phyloP scores from a whole-genome alignment of 2,888 invertebrate genomes.

The Physocephala rufipes region DNA sequence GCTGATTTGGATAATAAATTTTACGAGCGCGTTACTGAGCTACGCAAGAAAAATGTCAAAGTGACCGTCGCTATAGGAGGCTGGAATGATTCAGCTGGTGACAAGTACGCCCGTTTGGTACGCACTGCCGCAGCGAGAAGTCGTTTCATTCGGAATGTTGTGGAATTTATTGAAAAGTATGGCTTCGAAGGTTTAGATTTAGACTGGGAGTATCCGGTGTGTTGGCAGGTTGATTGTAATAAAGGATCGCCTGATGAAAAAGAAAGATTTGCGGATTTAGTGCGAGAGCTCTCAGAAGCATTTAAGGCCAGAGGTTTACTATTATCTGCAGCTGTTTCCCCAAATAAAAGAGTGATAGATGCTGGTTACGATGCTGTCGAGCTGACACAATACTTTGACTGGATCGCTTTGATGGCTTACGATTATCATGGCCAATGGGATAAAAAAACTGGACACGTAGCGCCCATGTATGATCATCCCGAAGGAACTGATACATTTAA shows the following conservation, averaged over 20 bases:
- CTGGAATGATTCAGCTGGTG: constrained; percentile 93
- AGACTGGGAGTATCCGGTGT: constrained; percentile 95
- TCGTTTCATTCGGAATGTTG: constrained; percentile 77
- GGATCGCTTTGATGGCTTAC: constrained; percentile 92
- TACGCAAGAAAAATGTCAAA: constrained; percentile 78
- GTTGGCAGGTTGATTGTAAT: constrained; percentile 89
- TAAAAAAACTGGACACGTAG: constrained; percentile 87
- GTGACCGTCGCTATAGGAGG: constrained; percentile 90
- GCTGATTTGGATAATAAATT: constrained; percentile 91
- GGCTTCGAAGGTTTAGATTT: constrained; percentile 91
- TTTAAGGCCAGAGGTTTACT: constrained; percentile 78
- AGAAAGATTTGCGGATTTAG: constrained; percentile 77
- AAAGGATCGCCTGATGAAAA: constrained; percentile 86
- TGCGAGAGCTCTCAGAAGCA: constrained; percentile 76
- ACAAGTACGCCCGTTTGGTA: constrained; percentile 86
- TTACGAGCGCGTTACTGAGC: constrained; percentile 83
- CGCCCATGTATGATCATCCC: constrained; percentile 84
- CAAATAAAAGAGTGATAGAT: constrained; percentile 83
- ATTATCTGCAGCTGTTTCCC: constrained; percentile 86
- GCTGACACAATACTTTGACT: constrained; percentile 81
- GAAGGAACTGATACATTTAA: constrained; percentile 80
- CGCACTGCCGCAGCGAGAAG: constrained; percentile 76
- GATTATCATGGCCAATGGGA: constrained; percentile 95
- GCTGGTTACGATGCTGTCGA: constrained; percentile 84
- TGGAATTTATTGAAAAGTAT: constrained; percentile 81